Evolutionary conservation across 1,140 invertebrate species (phyloP).

Genomic region (Bilobella aurantiaca): DNA sequence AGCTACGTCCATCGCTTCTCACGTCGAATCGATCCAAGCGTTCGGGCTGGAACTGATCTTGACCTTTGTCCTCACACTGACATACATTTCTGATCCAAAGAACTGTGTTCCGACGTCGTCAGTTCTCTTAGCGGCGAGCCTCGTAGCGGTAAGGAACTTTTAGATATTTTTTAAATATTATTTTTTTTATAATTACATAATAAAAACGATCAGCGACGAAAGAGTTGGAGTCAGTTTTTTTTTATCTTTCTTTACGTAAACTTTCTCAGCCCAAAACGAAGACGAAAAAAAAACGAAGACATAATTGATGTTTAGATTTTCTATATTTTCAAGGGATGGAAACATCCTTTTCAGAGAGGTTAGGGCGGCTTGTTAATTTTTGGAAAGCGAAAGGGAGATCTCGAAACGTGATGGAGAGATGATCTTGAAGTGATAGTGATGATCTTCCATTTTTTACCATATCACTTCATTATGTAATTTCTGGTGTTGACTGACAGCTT

Average conservation of each 20-base stretch:
- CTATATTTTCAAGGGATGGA: too few species aligned
- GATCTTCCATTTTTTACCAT: too few species aligned
- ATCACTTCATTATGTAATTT: conserved; percentile 10
- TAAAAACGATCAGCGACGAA: neutral
- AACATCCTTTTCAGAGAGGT: too few species aligned
- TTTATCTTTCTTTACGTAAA: neutral
- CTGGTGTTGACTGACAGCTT: conserved; percentile 32
- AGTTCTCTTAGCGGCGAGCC: conserved; percentile 29
- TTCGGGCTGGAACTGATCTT: conserved; percentile 45
- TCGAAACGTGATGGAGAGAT: too few species aligned
- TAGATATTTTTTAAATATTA: neutral
- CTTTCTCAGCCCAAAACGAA: conserved; percentile 3
- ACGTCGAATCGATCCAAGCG: conserved; percentile 38
- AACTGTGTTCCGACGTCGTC: conserved; percentile 26
- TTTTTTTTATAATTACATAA: too few species aligned
- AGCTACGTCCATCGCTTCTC: conserved; percentile 35
- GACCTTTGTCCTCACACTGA: conserved; percentile 45
- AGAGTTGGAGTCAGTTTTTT: neutral
- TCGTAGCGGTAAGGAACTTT: conserved; percentile 29
- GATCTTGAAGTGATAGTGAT: too few species aligned
- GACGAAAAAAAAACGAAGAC: neutral
- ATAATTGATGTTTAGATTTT: conserved; percentile 3
- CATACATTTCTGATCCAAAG: conserved; percentile 44
- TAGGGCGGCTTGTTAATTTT: too few species aligned
- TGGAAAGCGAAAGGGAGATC: too few species aligned